These are phyloP conservation scores for Tetraneura akinire DNA, from an alignment of 1,140 invertebrate species.

Conservation along the genomic window DNA sequence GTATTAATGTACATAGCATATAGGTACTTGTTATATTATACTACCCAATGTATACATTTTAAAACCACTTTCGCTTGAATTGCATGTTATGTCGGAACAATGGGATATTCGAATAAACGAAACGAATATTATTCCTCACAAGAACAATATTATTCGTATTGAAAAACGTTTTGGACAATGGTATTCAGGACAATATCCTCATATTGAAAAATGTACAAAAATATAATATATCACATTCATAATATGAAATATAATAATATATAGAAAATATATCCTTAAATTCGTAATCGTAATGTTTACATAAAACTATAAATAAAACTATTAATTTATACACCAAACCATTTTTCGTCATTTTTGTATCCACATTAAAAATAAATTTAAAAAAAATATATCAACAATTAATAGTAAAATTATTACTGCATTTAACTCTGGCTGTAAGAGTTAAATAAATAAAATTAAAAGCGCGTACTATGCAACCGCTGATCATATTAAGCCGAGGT, in stretches of 20 bases:
- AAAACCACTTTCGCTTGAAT: constrained; percentile 49
- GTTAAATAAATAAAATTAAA: too few relatives aligned
- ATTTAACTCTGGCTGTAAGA: too few relatives aligned
- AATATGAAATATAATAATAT: neutral
- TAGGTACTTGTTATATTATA: neutral
- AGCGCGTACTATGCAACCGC: too few relatives aligned
- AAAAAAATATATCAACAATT: too few relatives aligned
- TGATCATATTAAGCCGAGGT: too few relatives aligned
- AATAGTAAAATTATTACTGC: too few relatives aligned
- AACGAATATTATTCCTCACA: constrained; percentile 47
- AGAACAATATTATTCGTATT: constrained; percentile 37
- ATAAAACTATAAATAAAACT: too few relatives aligned
- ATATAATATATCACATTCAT: constrained; percentile 16
- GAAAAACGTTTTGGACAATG: constrained; percentile 35
- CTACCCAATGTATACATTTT: neutral
- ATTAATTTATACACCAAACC: too few relatives aligned
- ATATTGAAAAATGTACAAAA: constrained; percentile 45
- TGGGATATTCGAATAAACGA: constrained; percentile 36
- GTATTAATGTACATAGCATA: neutral
- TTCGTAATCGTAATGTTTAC: neutral
- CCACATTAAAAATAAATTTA: too few relatives aligned
- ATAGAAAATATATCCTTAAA: constrained; percentile 5
- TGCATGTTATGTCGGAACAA: constrained; percentile 42
- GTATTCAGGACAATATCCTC: constrained; percentile 30
- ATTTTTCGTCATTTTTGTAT: too few relatives aligned